phyloP scores from a whole-genome alignment of 2,113 vertebrate species.

The Ginglymostoma cirratum region DNA sequence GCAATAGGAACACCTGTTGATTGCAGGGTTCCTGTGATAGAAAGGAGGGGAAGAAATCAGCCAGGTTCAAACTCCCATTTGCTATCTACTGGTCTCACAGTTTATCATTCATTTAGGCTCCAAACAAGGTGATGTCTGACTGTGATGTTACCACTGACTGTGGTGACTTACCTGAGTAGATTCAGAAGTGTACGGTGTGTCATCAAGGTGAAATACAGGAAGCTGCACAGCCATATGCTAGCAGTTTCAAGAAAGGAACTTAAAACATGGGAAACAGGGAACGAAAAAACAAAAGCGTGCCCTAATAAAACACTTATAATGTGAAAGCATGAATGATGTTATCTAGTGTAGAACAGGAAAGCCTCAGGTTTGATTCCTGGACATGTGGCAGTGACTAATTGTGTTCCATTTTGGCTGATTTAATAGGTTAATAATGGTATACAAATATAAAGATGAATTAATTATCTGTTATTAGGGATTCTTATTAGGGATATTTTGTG shows the following conservation, averaged over 20 bases:
- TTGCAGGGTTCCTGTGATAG: background rate
- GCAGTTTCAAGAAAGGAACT: background rate
- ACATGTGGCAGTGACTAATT: background rate
- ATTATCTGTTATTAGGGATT: background rate
- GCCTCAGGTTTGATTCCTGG: background rate
- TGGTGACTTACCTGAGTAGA: background rate
- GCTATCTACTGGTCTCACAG: too few species aligned
- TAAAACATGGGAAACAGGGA: background rate
- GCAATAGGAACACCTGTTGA: background rate
- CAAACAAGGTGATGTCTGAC: background rate
- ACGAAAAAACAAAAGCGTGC: background rate
- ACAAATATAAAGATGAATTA: background rate
- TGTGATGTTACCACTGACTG: background rate
- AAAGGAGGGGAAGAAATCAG: background rate
- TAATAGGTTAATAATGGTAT: background rate
- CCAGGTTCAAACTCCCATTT: background rate
- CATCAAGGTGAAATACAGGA: background rate
- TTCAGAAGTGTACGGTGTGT: background rate
- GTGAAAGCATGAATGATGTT: background rate
- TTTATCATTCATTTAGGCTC: background rate
- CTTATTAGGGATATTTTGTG: background rate
- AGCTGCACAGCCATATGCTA: background rate
- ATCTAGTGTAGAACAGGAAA: background rate
- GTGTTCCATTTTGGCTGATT: background rate
- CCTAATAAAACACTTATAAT: background rate